These are phyloP conservation scores for Platalea minor DNA, from an alignment of 2,797 vertebrate genomes.

Conservation along the genomic window DNA sequence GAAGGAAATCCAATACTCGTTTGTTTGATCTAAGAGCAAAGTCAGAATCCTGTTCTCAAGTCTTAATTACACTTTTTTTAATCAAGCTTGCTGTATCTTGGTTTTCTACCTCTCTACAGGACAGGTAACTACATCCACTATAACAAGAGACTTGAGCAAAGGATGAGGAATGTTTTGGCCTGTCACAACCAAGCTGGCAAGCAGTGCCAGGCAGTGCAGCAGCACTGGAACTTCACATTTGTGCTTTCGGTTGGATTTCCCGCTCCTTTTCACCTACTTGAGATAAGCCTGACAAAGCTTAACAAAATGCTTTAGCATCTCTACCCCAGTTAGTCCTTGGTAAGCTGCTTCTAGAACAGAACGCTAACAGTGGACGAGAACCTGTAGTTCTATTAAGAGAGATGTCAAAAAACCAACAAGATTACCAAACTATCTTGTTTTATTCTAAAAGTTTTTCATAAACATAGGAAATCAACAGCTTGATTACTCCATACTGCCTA, in stretches of 20 bases:
- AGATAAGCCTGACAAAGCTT: neutral
- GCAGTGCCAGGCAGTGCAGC: neutral
- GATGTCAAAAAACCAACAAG: neutral
- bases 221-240: neutral
- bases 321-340: neutral
- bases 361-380: neutral
- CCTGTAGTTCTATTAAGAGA: neutral
- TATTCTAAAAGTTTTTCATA: neutral
- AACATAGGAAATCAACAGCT: neutral
- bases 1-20: neutral
- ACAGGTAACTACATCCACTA: neutral
- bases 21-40: neutral
- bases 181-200: neutral
- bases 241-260: neutral
- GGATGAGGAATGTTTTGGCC: neutral
- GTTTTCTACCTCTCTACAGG: neutral
- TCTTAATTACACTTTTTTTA: neutral
- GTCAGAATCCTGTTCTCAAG: neutral
- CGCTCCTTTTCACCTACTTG: neutral
- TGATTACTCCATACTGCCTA: neutral
- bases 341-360: neutral
- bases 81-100: neutral
- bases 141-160: neutral
- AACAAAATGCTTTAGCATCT: neutral
- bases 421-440: neutral